These are phyloP conservation scores for Miltochrista miniata DNA, from an alignment of 2,888 invertebrate genomes.

Conservation along the genomic window DNA sequence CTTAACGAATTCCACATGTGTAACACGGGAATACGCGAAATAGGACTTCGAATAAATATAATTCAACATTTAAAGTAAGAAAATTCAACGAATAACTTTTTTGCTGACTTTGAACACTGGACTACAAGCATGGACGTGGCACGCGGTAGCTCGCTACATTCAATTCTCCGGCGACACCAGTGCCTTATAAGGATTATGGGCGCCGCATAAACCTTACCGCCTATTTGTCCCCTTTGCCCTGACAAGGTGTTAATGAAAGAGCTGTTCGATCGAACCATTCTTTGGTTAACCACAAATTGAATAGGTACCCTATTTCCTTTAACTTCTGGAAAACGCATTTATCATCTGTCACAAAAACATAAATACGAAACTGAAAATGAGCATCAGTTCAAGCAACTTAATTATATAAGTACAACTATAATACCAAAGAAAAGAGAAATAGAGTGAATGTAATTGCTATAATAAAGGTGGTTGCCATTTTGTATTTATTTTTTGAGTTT, in stretches of 20 bases:
- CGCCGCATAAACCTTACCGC: slow-evolving; percentile 58
- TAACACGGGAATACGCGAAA: slow-evolving; percentile 30
- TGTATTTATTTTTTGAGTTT: slow-evolving; percentile 60
- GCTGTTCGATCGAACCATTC: slow-evolving; percentile 50
- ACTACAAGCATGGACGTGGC: slow-evolving; percentile 18
- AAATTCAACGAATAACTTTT: slow-evolving; percentile 20
- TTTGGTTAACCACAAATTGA: slow-evolving; percentile 54
- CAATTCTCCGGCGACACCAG: slow-evolving; percentile 52
- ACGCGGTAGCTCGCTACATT: slow-evolving; percentile 37
- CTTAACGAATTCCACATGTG: slow-evolving; percentile 70
- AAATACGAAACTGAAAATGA: slow-evolving; percentile 38
- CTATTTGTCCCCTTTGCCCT: slow-evolving; percentile 67
- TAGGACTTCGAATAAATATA: slow-evolving; percentile 7
- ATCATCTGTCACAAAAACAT: slow-evolving; percentile 48
- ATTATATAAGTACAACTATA: slow-evolving; percentile 36
- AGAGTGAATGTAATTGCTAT: slow-evolving; percentile 66
- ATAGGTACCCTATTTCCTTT: slow-evolving; percentile 25
- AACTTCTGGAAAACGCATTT: slow-evolving; percentile 41
- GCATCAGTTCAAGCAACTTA: slow-evolving; percentile 48
- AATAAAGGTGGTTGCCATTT: slow-evolving; percentile 66
- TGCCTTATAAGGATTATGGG: slow-evolving; percentile 65
- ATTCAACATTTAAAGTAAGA: slow-evolving; percentile 8
- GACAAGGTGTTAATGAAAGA: slow-evolving; percentile 69
- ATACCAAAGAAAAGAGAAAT: slow-evolving; percentile 38
- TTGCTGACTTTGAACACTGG: slow-evolving; percentile 18